Evolutionary conservation across 2,113 vertebrate species (phyloP).

Genomic region (Physeter macrocephalus): DNA sequence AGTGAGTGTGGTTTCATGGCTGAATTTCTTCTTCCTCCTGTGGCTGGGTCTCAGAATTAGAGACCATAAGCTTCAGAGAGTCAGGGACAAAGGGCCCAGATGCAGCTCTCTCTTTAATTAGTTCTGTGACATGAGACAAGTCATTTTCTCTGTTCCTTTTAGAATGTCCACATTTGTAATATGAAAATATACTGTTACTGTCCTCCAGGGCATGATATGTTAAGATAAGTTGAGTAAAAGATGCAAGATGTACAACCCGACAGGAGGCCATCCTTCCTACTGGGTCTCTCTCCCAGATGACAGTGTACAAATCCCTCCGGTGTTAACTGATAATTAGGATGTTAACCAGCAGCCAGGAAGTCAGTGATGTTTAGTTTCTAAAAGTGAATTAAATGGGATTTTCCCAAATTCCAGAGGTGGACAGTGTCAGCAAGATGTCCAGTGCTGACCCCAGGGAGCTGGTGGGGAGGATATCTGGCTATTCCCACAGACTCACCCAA

Average conservation of each 20-base stretch:
- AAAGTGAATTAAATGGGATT: neutral
- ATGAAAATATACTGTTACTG: conserved; percentile 18
- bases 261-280: neutral
- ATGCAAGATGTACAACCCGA: neutral
- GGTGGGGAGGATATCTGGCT: neutral
- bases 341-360: neutral
- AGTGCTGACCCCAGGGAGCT: neutral
- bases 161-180: neutral
- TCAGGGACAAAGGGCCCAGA: neutral
- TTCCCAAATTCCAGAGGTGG: neutral
- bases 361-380: neutral
- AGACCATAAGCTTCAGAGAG: neutral
- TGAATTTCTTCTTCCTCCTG: neutral
- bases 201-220: neutral
- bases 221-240: neutral
- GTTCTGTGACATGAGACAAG: conserved; percentile 18
- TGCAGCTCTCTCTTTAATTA: conserved; percentile 1
- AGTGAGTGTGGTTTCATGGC: neutral
- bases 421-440: neutral
- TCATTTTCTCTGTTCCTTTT: conserved; percentile 14
- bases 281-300: neutral
- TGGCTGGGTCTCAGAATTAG: neutral
- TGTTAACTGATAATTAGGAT: conserved; percentile 9
- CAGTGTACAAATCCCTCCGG: neutral
- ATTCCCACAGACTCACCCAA: neutral